Percentiles rank a stretch among this genome's conserved stretches.
phyloP scores from a whole-genome alignment of 2,888 invertebrate species.

The Tolmerus cingulatus region DNA sequence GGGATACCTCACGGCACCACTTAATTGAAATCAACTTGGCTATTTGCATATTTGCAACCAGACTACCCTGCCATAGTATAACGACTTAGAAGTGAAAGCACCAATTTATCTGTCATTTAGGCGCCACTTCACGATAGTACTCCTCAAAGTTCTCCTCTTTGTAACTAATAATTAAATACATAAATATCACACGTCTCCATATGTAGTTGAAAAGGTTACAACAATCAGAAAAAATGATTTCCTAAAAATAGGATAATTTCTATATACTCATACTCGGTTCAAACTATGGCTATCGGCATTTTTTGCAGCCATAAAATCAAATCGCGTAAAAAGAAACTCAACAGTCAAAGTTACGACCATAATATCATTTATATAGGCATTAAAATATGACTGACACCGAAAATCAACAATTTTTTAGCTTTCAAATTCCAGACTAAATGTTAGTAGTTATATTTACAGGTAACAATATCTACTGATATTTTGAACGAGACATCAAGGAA shows the following conservation, averaged over 20 bases:
- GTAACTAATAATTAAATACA: neutral
- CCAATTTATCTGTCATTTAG: conserved; percentile 1
- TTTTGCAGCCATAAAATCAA: too few species aligned
- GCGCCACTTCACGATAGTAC: neutral
- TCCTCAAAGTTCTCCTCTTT: neutral
- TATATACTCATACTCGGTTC: neutral
- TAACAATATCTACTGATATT: too few species aligned
- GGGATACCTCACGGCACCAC: neutral
- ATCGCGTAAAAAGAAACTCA: too few species aligned
- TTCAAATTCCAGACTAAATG: too few species aligned
- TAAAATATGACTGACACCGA: too few species aligned
- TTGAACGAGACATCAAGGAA: neutral
- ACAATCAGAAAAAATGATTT: neutral
- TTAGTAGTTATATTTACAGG: too few species aligned
- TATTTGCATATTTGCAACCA: neutral
- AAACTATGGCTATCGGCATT: too few species aligned
- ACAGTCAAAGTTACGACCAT: too few species aligned
- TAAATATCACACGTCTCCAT: neutral
- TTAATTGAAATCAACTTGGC: neutral
- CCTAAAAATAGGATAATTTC: neutral
- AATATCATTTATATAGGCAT: too few species aligned
- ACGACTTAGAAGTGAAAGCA: neutral
- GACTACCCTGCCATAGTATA: neutral
- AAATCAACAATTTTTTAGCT: too few species aligned
- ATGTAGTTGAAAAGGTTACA: too few species aligned